These are phyloP conservation scores for Blastobasis lacticolella DNA, from an alignment of 2,888 invertebrate genomes.

Conservation along the genomic window DNA sequence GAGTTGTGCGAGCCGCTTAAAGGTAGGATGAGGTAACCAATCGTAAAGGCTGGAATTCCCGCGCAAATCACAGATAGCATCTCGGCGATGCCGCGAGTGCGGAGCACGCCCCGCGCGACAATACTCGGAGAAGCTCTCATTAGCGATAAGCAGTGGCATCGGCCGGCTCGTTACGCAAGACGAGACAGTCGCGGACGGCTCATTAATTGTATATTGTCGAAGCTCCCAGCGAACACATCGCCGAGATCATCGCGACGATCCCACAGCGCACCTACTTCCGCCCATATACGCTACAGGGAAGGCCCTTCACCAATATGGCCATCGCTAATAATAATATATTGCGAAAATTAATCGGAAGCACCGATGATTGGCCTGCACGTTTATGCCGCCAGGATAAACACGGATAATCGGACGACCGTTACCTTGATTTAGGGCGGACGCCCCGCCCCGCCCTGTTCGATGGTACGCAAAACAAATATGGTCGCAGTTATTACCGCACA, in stretches of 20 bases:
- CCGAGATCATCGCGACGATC: constrained; percentile 37
- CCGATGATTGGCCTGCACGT: constrained; percentile 47
- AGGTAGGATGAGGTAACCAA: neutral
- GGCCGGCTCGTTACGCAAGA: constrained; percentile 45
- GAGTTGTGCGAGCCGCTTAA: neutral
- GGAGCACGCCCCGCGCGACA: constrained; percentile 33
- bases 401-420: constrained; percentile 46
- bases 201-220: constrained; percentile 63
- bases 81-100: constrained; percentile 27
- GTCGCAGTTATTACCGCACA: constrained; percentile 6
- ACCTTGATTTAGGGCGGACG: constrained; percentile 45
- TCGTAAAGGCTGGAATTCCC: constrained; percentile 10
- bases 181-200: constrained; percentile 36
- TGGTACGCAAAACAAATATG: constrained; percentile 13
- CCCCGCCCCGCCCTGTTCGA: constrained; percentile 26
- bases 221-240: constrained; percentile 43
- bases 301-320: constrained; percentile 29
- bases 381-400: constrained; percentile 55
- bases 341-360: constrained; percentile 53
- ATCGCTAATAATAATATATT: constrained; percentile 39
- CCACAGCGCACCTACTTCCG: constrained; percentile 44
- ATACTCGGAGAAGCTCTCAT: constrained; percentile 44
- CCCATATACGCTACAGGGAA: constrained; percentile 20
- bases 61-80: constrained; percentile 20
- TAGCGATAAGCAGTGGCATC: constrained; percentile 50